Evolutionary conservation across 2,113 vertebrate species (phyloP).

Genomic region (Pavo muticus): DNA sequence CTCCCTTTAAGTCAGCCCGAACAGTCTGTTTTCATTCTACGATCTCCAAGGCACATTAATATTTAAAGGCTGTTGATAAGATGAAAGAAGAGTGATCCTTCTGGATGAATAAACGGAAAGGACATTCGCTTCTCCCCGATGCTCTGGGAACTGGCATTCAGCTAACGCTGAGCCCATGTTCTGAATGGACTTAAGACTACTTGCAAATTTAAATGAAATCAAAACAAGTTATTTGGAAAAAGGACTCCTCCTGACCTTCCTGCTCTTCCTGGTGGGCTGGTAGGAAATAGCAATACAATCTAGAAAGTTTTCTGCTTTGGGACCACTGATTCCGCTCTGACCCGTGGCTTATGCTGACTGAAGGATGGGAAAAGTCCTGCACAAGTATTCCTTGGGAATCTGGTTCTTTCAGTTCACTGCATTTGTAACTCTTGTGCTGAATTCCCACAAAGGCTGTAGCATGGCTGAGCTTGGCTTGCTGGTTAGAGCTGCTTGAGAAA

Average conservation of each 20-base stretch:
- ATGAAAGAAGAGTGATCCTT: slow-evolving; percentile 14
- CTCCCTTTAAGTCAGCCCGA: slow-evolving; percentile 47
- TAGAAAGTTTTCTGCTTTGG: not conserved
- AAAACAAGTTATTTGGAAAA: not conserved
- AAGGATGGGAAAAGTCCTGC: slow-evolving; percentile 28
- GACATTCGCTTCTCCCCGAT: not conserved
- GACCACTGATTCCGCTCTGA: slow-evolving; percentile 25
- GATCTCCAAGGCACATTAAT: slow-evolving; percentile 40
- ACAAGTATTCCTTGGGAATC: slow-evolving; percentile 45
- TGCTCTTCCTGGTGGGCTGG: slow-evolving; percentile 37
- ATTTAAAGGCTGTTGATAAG: slow-evolving; percentile 54
- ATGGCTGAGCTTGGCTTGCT: not conserved
- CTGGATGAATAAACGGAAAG: slow-evolving; percentile 18
- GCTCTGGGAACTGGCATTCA: slow-evolving; percentile 44
- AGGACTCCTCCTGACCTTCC: slow-evolving; percentile 3
- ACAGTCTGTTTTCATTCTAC: slow-evolving; percentile 39
- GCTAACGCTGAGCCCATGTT: not conserved
- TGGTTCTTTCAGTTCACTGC: not conserved
- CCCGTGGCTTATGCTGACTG: not conserved
- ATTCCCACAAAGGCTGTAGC: slow-evolving; percentile 11
- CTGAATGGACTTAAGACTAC: slow-evolving; percentile 24
- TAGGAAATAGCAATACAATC: not conserved
- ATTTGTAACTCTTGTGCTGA: not conserved
- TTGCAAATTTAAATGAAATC: slow-evolving; percentile 21
- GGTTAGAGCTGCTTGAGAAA: not conserved